These are phyloP conservation scores for Caenorhabditis becei DNA, from an alignment of 2,888 invertebrate genomes.

Conservation along the genomic window DNA sequence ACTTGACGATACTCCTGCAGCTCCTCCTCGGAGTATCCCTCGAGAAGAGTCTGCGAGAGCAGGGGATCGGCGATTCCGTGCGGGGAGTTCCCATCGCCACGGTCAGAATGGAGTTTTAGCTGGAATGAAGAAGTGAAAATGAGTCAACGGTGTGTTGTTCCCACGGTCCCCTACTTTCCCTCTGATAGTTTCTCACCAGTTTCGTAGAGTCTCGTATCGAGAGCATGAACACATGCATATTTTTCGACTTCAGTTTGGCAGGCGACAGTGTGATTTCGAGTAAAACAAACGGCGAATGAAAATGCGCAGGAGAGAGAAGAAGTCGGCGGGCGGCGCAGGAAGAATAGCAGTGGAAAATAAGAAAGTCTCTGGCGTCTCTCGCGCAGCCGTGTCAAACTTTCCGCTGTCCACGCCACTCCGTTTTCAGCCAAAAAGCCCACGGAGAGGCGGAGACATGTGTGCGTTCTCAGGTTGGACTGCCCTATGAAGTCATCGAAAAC, in stretches of 20 bases:
- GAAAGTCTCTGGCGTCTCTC: conserved; percentile 29
- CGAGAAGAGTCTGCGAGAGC: conserved; percentile 62
- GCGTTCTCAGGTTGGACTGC: conserved; percentile 37
- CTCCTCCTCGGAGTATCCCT: conserved; percentile 78
- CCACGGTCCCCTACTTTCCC: too few relatives aligned
- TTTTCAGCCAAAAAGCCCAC: conserved; percentile 1
- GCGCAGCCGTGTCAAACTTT: conserved; percentile 41
- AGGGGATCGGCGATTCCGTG: conserved; percentile 61
- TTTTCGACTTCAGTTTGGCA: conserved; percentile 50
- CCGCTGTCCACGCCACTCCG: conserved; percentile 9
- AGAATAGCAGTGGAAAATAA: conserved; percentile 23
- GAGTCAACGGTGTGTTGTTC: too few relatives aligned
- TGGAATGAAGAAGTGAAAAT: conserved; percentile 53
- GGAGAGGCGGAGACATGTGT: conserved; percentile 11
- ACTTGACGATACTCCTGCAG: conserved; percentile 80
- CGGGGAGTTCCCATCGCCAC: conserved; percentile 64
- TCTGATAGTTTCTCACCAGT: conserved; percentile 32
- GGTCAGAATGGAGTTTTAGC: conserved; percentile 75
- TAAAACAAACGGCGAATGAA: not conserved
- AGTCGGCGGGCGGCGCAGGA: conserved; percentile 2
- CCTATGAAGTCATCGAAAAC: conserved; percentile 25
- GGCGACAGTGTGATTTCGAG: conserved; percentile 47
- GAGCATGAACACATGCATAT: conserved; percentile 61
- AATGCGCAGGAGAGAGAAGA: not conserved
- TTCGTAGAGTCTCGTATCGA: conserved; percentile 51